Percentiles rank a stretch among this genome's conserved stretches.
These are phyloP conservation scores for Hemiscyllium ocellatum DNA, from an alignment of 2,113 vertebrate species.

Conservation along the genomic window DNA sequence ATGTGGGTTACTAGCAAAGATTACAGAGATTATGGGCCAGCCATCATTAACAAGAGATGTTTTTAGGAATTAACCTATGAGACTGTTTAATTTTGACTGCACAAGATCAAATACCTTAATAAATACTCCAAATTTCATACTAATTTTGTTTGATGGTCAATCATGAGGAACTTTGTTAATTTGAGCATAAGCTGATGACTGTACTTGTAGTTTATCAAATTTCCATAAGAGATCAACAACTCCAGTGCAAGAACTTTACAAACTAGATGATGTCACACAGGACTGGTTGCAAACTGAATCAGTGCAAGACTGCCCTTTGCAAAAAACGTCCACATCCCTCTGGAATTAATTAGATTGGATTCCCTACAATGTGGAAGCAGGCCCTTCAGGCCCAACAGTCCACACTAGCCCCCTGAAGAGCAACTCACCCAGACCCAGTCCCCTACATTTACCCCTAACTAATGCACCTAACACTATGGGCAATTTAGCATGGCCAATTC, in stretches of 20 bases:
- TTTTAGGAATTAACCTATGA: constrained; percentile 15
- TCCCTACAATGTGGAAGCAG: too few relatives aligned
- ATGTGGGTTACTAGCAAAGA: constrained; percentile 33
- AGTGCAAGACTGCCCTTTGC: not conserved
- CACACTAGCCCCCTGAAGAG: too few relatives aligned
- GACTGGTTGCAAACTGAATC: not conserved
- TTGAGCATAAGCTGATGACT: not conserved
- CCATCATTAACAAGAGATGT: constrained; percentile 27
- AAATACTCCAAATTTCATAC: not conserved
- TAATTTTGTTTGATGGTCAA: not conserved
- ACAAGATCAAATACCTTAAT: constrained; percentile 6
- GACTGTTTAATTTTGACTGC: not conserved
- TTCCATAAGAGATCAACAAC: not conserved
- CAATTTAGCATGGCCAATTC: too few relatives aligned
- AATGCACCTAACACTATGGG: too few relatives aligned
- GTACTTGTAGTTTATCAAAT: not conserved
- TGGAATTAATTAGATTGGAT: not conserved
- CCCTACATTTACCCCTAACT: too few relatives aligned
- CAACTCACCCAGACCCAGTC: too few relatives aligned
- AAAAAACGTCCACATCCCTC: not conserved
- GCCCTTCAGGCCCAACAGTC: too few relatives aligned
- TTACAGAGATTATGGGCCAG: constrained; percentile 28
- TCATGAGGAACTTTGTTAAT: not conserved
- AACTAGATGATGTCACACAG: not conserved
- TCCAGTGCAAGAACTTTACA: not conserved